Base-by-base conservation (phyloP, 1,140 invertebrate species). In the Hestina assimilis region DNA sequence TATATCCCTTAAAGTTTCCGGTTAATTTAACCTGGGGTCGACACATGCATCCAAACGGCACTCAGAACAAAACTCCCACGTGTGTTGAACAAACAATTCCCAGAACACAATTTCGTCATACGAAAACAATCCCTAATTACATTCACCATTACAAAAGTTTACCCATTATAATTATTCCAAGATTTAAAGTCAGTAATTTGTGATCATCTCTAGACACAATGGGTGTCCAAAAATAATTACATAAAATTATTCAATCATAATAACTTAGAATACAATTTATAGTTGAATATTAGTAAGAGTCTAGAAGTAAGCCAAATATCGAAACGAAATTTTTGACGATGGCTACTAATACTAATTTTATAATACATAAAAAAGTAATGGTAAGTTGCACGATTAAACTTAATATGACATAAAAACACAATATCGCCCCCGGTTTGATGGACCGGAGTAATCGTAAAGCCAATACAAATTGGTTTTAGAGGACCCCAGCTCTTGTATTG, bases 381-480 rank as follows among this genome's bases (percentile, higher is more conserved):
- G 33, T 19, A 38, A 69, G 63, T 63, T 70, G 72, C 69, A 74
- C 75, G 69, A 75, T 79, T 63, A 71, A 75, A 75, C 51, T 72
- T 75, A 69, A 77, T 66, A 66, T 17, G 64, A 48, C 51, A 65
- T 76, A 79, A 77, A 54, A 75, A 76, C 75, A 72, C 75, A 75
- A 78, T 78, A 72, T 69, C 75, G 73, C 69, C 64, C 52, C n/a
- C 69, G 75, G 75, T 79, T 80, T 72, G 69, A 77, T 75, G 63
- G 60, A 61, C 69, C 57, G 65, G 64, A 61, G 64, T 47, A 61
- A 46, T 76, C 73, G 67, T 79, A 75, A 80, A 80, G 48, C 60
- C 33, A 41, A 59, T 61, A 75, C 74, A 77, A 79, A 82, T 82
- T 79, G 79, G 70, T 79, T 79, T 82, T 72, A 66, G 76, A 77